Base-by-base conservation (phyloP, 2,888 invertebrate species). In the Melieria omissa region DNA sequence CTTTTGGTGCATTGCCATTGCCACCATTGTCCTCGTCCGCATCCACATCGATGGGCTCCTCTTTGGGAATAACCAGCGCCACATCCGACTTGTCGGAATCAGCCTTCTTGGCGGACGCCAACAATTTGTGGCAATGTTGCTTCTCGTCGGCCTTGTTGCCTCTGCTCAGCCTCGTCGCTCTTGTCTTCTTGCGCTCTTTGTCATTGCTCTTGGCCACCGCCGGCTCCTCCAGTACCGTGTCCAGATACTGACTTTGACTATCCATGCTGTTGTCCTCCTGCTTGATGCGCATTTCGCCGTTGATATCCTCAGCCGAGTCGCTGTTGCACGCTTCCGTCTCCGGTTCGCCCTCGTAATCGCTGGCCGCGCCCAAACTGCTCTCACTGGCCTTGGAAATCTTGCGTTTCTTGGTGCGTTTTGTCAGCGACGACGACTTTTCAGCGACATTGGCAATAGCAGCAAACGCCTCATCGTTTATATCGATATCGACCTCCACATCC, bases 41-140 rank as follows among this genome's bases (percentile, higher is more conserved):
- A 75, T 86, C 86, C 42, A 85, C 83, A 76, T 86, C 86, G 55
- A 86, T 83, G 9, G 86, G 86, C 60, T 87, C 87, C n/a, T 85
- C 80, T 75, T 87, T 87, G 2, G 86, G 84, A 60, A 81, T 74
- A 69, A 81, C 16, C 71, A 82, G 73, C 69, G 73, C 71, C 52
- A 74, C 78, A 45, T 78, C 77, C 3, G 55, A 5, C n/a, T 68
- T 65, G 9, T 61, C 61, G 16, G 9, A 41, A 10, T 57, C 44
- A 52, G 42, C 60, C 29, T 29, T 29, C 3, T 6, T 44, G n/a
- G 46, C 55, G 44, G 42, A 42, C n/a, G 8, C 49, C 29, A 29
- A 29, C 29, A 29, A 29, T 29, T 29, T 29, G 29, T 29, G 29
- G 29, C 29, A 29, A 29, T 29, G 29, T 29, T 29, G 29, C 60